Conservation (phyloP, 2,113 vertebrate species). For the Protobothrops mucrosquamatus region DNA sequence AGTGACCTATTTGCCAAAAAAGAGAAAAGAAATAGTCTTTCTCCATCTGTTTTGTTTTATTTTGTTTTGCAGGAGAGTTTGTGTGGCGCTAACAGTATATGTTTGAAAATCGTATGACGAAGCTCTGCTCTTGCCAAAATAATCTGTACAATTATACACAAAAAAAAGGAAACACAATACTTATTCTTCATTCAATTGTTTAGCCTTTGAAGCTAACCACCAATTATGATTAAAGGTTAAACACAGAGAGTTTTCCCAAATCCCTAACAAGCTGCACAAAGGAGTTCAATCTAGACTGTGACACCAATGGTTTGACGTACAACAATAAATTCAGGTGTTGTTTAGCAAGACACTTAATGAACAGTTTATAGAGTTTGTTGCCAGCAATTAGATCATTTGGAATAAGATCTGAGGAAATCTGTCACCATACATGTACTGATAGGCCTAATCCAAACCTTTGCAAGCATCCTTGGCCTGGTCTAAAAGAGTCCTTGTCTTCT, state of each 20-base stretch:
- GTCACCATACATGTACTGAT: not conserved
- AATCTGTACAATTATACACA: not conserved
- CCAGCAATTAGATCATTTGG: not conserved
- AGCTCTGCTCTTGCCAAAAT: not conserved
- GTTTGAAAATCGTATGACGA: not conserved
- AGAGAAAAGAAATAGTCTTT: not conserved
- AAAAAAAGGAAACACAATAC: not conserved
- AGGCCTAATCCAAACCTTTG: not conserved
- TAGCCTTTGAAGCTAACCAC: not conserved
- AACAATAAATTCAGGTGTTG: not conserved
- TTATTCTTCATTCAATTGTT: conserved; percentile 5
- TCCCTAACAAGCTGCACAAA: not conserved
- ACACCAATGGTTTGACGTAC: not conserved
- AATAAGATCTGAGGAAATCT: not conserved
- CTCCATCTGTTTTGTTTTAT: not conserved
- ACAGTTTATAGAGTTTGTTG: not conserved
- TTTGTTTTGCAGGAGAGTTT: not conserved
- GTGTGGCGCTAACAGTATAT: not conserved
- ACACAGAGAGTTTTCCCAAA: not conserved
- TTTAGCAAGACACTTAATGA: not conserved
- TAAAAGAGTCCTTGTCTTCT: not conserved
- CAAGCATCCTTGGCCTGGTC: not conserved
- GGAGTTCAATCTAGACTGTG: not conserved
- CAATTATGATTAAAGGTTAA: not conserved
- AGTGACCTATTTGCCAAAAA: not conserved